Conservation (phyloP, 2,797 vertebrate genomes). For the Chromobotia macracanthus region DNA sequence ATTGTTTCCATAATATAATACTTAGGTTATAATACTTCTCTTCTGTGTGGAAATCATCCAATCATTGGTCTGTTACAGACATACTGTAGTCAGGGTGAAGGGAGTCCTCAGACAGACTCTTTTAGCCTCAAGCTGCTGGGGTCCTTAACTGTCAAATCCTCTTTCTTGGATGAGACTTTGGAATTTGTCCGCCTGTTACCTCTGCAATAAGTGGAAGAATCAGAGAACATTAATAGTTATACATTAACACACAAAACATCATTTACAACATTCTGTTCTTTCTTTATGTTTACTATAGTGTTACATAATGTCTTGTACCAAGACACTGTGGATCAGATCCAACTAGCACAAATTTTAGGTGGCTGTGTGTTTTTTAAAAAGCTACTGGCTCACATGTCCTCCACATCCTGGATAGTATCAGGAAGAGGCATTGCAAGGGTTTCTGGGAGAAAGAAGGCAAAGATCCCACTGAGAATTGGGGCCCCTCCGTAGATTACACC, state of each 20-base stretch:
- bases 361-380: background rate
- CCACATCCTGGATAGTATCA: constrained; percentile 84
- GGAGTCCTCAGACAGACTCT: constrained; percentile 62
- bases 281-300: background rate
- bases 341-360: background rate
- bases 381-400: constrained; percentile 75
- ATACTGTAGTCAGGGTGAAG: background rate
- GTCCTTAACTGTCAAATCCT: constrained; percentile 64
- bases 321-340: constrained; percentile 18
- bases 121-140: constrained; percentile 61
- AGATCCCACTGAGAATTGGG: constrained; percentile 78
- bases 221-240: background rate
- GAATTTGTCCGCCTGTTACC: constrained; percentile 58
- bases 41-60: background rate
- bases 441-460: constrained; percentile 81
- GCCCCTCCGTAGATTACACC: constrained; percentile 80
- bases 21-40: background rate
- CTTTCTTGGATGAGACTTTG: constrained; percentile 59
- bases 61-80: background rate
- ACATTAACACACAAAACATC: background rate
- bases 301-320: background rate
- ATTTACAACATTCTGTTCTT: background rate
- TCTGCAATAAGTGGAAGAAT: constrained; percentile 55
- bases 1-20: constrained; percentile 1
- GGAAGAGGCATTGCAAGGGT: constrained; percentile 78